Base-by-base conservation (phyloP, 2,888 invertebrate species). In the Tetrapedia diversipes region DNA sequence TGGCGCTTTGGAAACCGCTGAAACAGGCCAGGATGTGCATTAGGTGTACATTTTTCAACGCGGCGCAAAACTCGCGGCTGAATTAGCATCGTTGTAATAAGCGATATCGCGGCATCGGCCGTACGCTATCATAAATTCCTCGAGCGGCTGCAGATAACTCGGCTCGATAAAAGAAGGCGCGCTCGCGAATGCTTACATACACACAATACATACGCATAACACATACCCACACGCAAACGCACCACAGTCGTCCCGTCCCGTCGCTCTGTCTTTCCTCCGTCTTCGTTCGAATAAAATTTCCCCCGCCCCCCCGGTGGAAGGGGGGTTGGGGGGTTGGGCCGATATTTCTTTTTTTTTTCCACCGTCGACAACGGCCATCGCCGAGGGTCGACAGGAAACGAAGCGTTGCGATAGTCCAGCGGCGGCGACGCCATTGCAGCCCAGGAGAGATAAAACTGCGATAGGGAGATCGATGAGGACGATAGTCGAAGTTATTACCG, bases 401-500 rank as follows among this genome's bases (percentile, higher is more conserved):
- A 79, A 77, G 54, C 77, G 70, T n/a, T n/a, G 67, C 51, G 71
- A 77, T 72, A 79, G 88, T 84, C 89, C 89, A 87, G 87, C 86
- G 84, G 84, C 85, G 87, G 86, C 90, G 90, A 89, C 91, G 91
- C 90, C 89, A 89, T 85, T 91, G 91, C 88, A 89, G 79, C 86
- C 27, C n/a, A n/a, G n/a, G 49, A 27, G 86, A 91, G 91, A 91
- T 91, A 91, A 91, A 91, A 89, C 89, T 88, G 89, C 86, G 91
- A 91, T 91, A 91, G 89, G 87, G 88, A 91, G 91, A 91, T 91
- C 91, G 88, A 91, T 91, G 91, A 91, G 90, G 89, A 86, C 86
- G 91, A 91, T 91, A 91, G 88, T 87, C 84, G 83, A 90, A 91
- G 91, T 91, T 91, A 91, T 91, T 91, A 91, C 91, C 91, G 91